These are phyloP conservation scores for Pectinophora gossypiella DNA, from an alignment of 1,140 invertebrate genomes.

Conservation along the genomic window DNA sequence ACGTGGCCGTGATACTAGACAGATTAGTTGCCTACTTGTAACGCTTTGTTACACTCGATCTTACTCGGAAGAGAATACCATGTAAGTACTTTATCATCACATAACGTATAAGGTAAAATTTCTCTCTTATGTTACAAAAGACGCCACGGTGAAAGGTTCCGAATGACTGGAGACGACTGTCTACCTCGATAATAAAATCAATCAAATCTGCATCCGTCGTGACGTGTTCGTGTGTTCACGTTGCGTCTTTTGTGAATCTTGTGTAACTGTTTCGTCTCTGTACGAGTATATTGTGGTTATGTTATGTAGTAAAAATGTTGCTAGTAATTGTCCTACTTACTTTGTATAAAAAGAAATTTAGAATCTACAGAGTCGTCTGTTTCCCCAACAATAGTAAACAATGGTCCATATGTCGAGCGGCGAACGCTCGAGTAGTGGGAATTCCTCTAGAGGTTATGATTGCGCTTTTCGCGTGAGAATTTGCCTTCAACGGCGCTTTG, in stretches of 20 bases:
- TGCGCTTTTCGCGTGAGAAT: conserved; percentile 45
- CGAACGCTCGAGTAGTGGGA: conserved; percentile 19
- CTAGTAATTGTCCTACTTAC: no score
- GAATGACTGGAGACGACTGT: background rate
- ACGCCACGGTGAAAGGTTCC: conserved; percentile 12
- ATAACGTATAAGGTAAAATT: conserved; percentile 5
- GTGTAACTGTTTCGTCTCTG: no score
- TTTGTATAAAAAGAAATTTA: no score
- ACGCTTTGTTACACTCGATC: conserved; percentile 16
- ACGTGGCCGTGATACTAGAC: conserved; percentile 25
- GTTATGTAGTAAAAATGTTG: no score
- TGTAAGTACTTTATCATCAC: no score
- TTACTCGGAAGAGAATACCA: no score
- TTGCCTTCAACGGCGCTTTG: conserved; percentile 30
- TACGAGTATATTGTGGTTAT: no score
- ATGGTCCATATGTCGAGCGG: conserved; percentile 10
- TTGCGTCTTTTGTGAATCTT: background rate
- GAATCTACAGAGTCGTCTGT: background rate
- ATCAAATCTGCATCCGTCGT: background rate
- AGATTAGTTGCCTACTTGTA: conserved; percentile 8
- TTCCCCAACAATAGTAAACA: conserved; percentile 10
- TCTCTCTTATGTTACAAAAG: conserved; percentile 3
- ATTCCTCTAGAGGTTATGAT: conserved; percentile 30
- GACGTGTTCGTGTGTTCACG: conserved; percentile 1
- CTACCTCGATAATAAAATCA: background rate